phyloP scores from a whole-genome alignment of 1,140 invertebrate genomes.

The Drosophila sechellia region DNA sequence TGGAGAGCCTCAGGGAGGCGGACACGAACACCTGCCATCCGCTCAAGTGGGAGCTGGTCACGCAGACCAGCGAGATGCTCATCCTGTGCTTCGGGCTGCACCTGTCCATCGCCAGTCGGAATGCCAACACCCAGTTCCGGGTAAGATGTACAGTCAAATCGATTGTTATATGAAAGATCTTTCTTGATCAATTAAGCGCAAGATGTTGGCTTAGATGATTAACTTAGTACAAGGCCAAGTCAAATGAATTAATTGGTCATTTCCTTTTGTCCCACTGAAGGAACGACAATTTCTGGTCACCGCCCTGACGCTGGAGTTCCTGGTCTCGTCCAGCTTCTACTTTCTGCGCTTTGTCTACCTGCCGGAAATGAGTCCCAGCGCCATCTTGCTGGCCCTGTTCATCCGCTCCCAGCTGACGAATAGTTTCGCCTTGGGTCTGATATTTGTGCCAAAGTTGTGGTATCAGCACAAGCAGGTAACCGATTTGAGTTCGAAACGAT shows the following conservation, averaged over 20 bases:
- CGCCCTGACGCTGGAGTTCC: constrained; percentile 90
- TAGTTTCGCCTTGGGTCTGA: constrained; percentile 90
- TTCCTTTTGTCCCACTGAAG: constrained; percentile 69
- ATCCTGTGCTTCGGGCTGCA: constrained; percentile 93
- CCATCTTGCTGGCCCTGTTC: constrained; percentile 89
- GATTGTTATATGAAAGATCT: too few species aligned
- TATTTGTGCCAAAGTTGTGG: constrained; percentile 92
- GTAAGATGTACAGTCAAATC: constrained; percentile 76
- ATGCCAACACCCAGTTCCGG: constrained; percentile 93
- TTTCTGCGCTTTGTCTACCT: constrained; percentile 87
- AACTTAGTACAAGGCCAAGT: background rate
- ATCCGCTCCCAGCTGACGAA: constrained; percentile 91
- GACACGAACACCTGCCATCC: constrained; percentile 89
- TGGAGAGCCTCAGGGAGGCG: constrained; percentile 84
- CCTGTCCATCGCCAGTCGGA: constrained; percentile 91
- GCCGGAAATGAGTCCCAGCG: constrained; percentile 88
- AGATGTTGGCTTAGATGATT: background rate
- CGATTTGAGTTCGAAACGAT: constrained; percentile 13
- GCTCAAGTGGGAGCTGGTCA: constrained; percentile 96
- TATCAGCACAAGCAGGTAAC: constrained; percentile 88
- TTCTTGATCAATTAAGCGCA: too few species aligned
- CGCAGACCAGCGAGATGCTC: constrained; percentile 93
- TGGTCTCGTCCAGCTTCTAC: constrained; percentile 90
- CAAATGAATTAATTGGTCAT: constrained; percentile 15
- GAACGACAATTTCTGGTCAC: constrained; percentile 92